Evolutionary conservation across 2,888 invertebrate genomes (phyloP), one percentile per base, ranked within the genome.

Genomic region (Drosophila leonis): DNA sequence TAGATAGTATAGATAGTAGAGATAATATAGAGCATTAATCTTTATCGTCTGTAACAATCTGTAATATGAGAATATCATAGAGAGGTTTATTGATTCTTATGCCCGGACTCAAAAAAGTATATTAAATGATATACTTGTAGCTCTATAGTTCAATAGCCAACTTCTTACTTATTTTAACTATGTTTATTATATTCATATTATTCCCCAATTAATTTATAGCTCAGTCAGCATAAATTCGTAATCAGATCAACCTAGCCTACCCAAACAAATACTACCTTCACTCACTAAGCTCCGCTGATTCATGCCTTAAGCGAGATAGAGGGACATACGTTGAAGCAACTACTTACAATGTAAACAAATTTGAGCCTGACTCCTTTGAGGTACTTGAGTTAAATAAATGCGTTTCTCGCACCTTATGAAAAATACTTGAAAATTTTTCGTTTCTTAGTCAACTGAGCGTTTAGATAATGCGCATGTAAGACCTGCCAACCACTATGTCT

Each of bases 331-430:
- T n/a, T 49, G 31, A 35, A 62, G 46, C 48, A 46, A 42, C 39
- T 15, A 31, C 63, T 60, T 61, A 57, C 35, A 74, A 65, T 60
- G 69, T 35, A 60, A 61, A 68, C 68, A 73, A 64, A 65, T 52
- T 69, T 56, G 27, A 65, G 33, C n/a, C 51, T n/a, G 52, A 52
- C 37, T 49, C 42, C 52, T 63, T 68, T 46, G 39, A 64, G 61
- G 65, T 63, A 51, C 77, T 80, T 72, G 27, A 56, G 72, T 49
- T 64, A 76, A 80, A 77, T 77, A 66, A 76, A 80, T 80, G 76
- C 61, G 57, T 59, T 75, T 62, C 76, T 54, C 63, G 33, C 66
- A 64, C 65, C 66, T 80, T 57, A 24, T 69, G 51, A 73, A 46
- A 56, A 41, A 72, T 41, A 42, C 69, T 68, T 48, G 55, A 37